Evolutionary conservation across 2,888 invertebrate genomes (phyloP), one percentile per base, ranked within the genome.

Genomic region (Athrips mouffetella): DNA sequence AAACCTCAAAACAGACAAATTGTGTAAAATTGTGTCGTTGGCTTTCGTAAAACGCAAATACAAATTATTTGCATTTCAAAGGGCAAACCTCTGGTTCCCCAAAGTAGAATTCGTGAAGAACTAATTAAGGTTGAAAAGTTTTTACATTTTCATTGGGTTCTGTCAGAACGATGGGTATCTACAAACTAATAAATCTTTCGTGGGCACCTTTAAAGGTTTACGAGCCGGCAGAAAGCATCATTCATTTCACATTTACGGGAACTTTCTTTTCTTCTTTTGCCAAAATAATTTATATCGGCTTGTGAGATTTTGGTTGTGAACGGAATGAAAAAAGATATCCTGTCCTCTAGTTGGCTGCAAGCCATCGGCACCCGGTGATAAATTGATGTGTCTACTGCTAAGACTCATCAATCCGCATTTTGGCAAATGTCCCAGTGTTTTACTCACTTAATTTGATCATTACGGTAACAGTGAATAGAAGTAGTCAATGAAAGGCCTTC

Each of bases 41-140:
- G 37, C 37, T 50, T 39, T 37, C 21, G 42, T 35, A 47, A 49
- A 46, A 40, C 23, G 39, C 52, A 50, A 52, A 53, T 54, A 59
- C 54, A 58, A 59, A 61, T 63, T 65, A 73, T 76, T 76, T 70
- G 65, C 72, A 70, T 73, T 67, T 70, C 70, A 74, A 77, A 75
- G 67, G 70, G 56, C 55, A 52, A 59, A 51, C 48, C 49, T 55
- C 53, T 47, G 49, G 55, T 48, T 54, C 50, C 50, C 50, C 49
- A 57, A 62, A 67, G 58, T 58, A 56, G 63, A 69, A 70, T 70
- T 64, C 56, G 55, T 67, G 63, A 62, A 61, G 59, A 71, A 68
- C 63, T 75, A 76, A 80, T 80, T 71, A 71, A 57, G 54, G 45
- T 50, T 51, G 52, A 54, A 60, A 66, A 67, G 58, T 59, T 63